Base-by-base conservation (phyloP, 2,113 vertebrate genomes). In the Micronycteris hirsuta region DNA sequence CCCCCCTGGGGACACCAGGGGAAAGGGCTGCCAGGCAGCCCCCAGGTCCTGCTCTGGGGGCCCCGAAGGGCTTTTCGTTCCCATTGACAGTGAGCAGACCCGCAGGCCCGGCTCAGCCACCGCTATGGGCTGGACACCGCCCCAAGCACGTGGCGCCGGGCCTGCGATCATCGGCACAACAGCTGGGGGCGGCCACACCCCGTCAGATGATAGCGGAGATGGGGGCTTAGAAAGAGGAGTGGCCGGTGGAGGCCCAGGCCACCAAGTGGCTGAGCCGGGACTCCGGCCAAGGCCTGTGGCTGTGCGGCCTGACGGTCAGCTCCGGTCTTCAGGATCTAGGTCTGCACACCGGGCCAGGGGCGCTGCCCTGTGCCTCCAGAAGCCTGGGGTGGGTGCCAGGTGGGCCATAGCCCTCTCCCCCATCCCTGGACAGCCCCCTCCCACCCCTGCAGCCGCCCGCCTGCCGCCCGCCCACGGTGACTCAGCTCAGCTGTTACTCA, bases 401-500 rank as follows among this genome's bases (percentile, higher is more conserved):
- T 31, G 94, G 93, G 52, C 52, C 45, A 4, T 3, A 4, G 11
- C 91, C 61, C 52, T n/a, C 54, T 16, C 26, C 33, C 28, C 63
- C 5, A 1, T 17, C 49, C 68, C 71, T 26, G 49, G 28, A 82
- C 1, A 26, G 47, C 38, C 45, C 71, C 58, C 10, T 31, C 52
- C 83, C 36, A 1, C 54, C 56, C 67, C 65, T 15, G n/a, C 56
- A 5, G 73, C 88, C 54, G 77, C 90, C 83, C 3, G 24, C 86
- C 56, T 3, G 17, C 93, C 54, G 77, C 92, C 83, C 3, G 19
- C 86, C 56, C 7, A 10, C 28, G 4, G 20, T 96, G 97, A 97
- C 94, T 94, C 97, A 94, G 95, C 92, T 43, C 47, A 63, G 92
- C 95, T 54, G 90, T 82, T 49, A 78, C 93, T 81, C 82, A 83